Evolutionary conservation across 2,888 invertebrate species (phyloP).

Genomic region (Drosophila hamatofila): DNA sequence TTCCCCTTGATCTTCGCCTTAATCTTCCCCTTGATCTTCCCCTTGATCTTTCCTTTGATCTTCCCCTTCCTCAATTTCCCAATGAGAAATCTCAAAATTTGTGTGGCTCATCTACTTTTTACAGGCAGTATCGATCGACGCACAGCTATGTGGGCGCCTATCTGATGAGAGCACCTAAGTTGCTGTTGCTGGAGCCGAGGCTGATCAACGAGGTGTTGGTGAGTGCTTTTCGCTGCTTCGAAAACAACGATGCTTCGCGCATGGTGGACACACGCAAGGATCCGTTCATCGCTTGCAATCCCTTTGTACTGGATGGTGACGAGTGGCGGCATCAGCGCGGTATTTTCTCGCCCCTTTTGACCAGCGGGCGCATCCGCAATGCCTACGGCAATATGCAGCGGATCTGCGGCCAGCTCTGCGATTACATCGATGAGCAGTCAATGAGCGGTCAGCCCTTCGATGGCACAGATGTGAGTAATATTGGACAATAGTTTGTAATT

Average conservation of each 20-base stretch:
- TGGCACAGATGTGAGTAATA: constrained; percentile 83
- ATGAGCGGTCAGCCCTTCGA: constrained; percentile 80
- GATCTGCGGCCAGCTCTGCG: constrained; percentile 84
- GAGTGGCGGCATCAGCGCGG: constrained; percentile 86
- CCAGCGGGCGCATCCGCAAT: constrained; percentile 86
- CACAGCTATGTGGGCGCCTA: constrained; percentile 85
- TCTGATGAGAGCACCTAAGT: constrained; percentile 80
- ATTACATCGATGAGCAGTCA: constrained; percentile 80
- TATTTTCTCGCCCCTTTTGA: constrained; percentile 86
- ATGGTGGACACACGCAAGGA: constrained; percentile 85
- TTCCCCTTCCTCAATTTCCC: too few relatives aligned
- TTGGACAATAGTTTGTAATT: not conserved
- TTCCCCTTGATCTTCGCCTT: too few relatives aligned
- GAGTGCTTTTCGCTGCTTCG: constrained; percentile 85
- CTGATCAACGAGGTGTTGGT: constrained; percentile 85
- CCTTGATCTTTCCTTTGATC: too few relatives aligned
- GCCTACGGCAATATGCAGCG: constrained; percentile 85
- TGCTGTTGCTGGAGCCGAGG: constrained; percentile 84
- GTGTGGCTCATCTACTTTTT: too few relatives aligned
- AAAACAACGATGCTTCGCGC: constrained; percentile 79
- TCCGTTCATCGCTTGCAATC: constrained; percentile 85
- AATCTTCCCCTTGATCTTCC: too few relatives aligned
- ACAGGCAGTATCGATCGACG: constrained; percentile 72
- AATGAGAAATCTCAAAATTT: too few relatives aligned
- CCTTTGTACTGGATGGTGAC: constrained; percentile 85